phyloP scores from a whole-genome alignment of 2,888 invertebrate genomes.

The Caenorhabditis virilis region DNA sequence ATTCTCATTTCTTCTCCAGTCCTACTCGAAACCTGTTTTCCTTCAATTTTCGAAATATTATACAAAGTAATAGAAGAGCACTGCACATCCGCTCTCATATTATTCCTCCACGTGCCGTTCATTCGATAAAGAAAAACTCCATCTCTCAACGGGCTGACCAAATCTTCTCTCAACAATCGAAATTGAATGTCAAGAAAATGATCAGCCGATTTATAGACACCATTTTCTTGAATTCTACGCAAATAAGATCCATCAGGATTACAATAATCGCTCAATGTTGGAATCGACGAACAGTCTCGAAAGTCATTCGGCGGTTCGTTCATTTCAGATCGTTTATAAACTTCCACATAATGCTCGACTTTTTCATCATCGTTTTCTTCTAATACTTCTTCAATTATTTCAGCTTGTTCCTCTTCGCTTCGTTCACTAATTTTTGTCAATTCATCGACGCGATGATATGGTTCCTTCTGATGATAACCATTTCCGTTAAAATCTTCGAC shows the following conservation, averaged over 20 bases:
- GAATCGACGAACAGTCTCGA: slow-evolving; percentile 68
- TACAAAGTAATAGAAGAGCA: slow-evolving; percentile 36
- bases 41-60: slow-evolving; percentile 26
- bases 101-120: slow-evolving; percentile 13
- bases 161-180: slow-evolving; percentile 81
- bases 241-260: slow-evolving; percentile 70
- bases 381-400: too few species aligned
- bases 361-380: neutral
- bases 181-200: slow-evolving; percentile 84
- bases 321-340: slow-evolving; percentile 13
- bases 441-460: too few species aligned
- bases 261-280: slow-evolving; percentile 68
- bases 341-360: neutral
- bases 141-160: slow-evolving; percentile 78
- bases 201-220: slow-evolving; percentile 75
- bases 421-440: too few species aligned
- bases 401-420: too few species aligned
- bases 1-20: slow-evolving; percentile 17
- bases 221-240: slow-evolving; percentile 75
- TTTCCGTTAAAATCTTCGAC: too few species aligned
- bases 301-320: slow-evolving; percentile 71
- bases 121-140: slow-evolving; percentile 72
- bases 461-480: too few species aligned
- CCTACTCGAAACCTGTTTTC: slow-evolving; percentile 47
- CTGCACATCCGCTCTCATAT: too few species aligned